Percentiles rank a stretch among this genome's conserved stretches.
Conservation (phyloP, 2,113 vertebrate species). For the Rhynchomys soricoides region DNA sequence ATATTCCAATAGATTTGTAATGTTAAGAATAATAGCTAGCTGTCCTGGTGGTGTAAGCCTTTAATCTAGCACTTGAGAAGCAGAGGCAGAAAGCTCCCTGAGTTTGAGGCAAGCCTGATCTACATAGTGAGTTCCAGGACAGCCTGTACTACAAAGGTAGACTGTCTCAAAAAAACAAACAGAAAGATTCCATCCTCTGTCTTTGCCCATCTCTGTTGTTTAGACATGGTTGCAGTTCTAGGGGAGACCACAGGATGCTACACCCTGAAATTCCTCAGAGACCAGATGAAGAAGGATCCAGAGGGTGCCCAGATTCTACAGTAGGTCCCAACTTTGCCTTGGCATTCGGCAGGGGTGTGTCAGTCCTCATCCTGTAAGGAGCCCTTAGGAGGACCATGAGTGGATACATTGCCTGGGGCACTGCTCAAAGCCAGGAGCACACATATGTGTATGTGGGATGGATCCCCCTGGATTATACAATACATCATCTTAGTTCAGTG, state of each 20-base stretch:
- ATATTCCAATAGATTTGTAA: not conserved
- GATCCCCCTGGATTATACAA: not conserved
- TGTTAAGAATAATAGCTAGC: not conserved
- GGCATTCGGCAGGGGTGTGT: not conserved
- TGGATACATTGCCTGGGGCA: not conserved
- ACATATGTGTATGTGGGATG: accelerated
- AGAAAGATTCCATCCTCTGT: not conserved
- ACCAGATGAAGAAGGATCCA: conserved; percentile 92
- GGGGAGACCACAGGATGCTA: conserved; percentile 94
- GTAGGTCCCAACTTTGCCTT: conserved; percentile 83
- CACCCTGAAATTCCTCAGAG: conserved; percentile 89
- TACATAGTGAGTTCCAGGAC: not conserved
- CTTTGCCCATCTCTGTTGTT: conserved; percentile 49
- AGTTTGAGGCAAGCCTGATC: not conserved
- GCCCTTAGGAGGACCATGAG: not conserved
- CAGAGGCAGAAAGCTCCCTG: not conserved
- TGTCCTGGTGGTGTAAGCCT: accelerated
- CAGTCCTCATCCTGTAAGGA: not conserved
- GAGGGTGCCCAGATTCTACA: conserved; percentile 92
- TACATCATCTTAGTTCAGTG: not conserved
- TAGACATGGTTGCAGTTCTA: conserved; percentile 98
- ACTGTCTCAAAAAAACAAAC: not conserved
- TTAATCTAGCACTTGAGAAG: not conserved
- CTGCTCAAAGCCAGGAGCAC: not conserved
- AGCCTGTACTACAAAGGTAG: not conserved